phyloP scores from a whole-genome alignment of 2,113 vertebrate species.

The Carassius gibelio region DNA sequence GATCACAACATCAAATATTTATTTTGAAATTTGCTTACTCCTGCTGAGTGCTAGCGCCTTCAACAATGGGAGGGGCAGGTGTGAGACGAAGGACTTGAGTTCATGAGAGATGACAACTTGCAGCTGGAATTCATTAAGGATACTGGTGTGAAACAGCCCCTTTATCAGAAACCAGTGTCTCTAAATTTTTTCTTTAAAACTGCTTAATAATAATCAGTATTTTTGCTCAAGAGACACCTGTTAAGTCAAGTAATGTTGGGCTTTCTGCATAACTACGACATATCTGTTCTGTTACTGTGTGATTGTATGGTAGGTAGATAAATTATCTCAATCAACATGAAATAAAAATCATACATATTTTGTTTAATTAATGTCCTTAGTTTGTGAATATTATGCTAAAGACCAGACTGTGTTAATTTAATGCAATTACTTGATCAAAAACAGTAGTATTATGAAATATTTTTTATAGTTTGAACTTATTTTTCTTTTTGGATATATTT shows the following conservation, averaged over 20 bases:
- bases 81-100: slow-evolving; percentile 32
- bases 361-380: background rate
- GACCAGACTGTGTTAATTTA: background rate
- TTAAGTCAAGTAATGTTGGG: background rate
- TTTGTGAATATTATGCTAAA: background rate
- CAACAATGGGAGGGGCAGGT: background rate
- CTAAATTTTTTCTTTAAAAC: background rate
- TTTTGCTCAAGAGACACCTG: background rate
- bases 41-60: slow-evolving; percentile 37
- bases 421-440: background rate
- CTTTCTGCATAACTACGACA: background rate
- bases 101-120: slow-evolving; percentile 33
- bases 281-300: background rate
- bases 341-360: background rate
- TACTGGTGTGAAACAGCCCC: slow-evolving; percentile 29
- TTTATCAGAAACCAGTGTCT: slow-evolving; percentile 32
- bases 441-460: no score
- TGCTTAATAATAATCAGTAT: background rate
- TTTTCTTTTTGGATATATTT: no score
- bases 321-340: background rate
- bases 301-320: no score
- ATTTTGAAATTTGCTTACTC: slow-evolving; percentile 45
- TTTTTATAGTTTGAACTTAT: background rate
- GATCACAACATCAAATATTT: slow-evolving; percentile 49
- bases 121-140: slow-evolving; percentile 50